Conservation (phyloP, 2,797 vertebrate genomes). For the Parotocinclus haroldoi region DNA sequence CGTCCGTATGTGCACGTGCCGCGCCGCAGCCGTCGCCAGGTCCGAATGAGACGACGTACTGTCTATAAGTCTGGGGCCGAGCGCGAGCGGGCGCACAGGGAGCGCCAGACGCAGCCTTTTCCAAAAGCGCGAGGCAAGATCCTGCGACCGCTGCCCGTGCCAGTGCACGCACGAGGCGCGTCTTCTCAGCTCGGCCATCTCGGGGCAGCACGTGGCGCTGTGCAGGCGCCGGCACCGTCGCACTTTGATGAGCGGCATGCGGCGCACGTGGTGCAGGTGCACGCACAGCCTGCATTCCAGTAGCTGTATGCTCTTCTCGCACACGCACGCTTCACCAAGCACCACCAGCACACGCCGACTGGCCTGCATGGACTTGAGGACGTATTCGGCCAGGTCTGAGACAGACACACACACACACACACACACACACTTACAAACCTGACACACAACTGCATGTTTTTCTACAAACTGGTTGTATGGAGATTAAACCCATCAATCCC, state of each 20-base stretch:
- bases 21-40: constrained; percentile 69
- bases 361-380: constrained; percentile 82
- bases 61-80: constrained; percentile 78
- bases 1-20: constrained; percentile 16
- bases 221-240: constrained; percentile 68
- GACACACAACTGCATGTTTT: no score
- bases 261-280: constrained; percentile 76
- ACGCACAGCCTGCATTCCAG: constrained; percentile 86
- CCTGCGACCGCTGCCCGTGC: constrained; percentile 77
- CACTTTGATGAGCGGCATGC: constrained; percentile 75
- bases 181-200: constrained; percentile 76
- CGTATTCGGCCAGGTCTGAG: constrained; percentile 57
- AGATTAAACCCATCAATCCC: no score
- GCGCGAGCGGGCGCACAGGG: constrained; percentile 77
- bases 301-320: constrained; percentile 85
- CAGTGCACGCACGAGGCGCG: constrained; percentile 71
- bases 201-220: constrained; percentile 64
- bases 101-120: constrained; percentile 78
- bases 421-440: neutral
- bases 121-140: constrained; percentile 80
- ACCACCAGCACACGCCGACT: constrained; percentile 86
- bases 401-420: constrained; percentile 8
- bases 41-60: constrained; percentile 91
- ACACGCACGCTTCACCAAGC: constrained; percentile 80
- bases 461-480: no score